Base-by-base conservation (phyloP, 2,113 vertebrate genomes). In the Periophthalmodon schlosseri region DNA sequence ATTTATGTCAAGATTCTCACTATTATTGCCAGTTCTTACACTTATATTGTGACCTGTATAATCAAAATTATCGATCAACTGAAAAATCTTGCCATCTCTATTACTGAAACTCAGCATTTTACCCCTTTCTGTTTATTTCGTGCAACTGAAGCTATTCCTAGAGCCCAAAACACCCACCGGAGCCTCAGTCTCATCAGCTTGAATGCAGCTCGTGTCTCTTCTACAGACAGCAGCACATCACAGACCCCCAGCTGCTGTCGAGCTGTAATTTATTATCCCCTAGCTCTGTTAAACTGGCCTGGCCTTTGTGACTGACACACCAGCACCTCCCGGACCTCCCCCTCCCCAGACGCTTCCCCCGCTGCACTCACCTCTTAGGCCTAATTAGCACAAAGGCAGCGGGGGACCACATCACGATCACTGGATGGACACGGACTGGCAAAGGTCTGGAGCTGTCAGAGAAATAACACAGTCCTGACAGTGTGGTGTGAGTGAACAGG, bases 381-480 rank as follows among this genome's bases (percentile, higher is more conserved):
- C 92, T 93, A 92, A 93, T 94, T 93, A 92, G 90, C 81, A 84
- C 76, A 79, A 73, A 63, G 79, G 88, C 91, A 86, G 87, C 47
- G 34, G 82, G 85, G 86, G 70, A 21, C 18, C 74, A 77, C 72
- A 79, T 52, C 58, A 73, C 86, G 80, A 72, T 60, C 71, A 73
- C 73, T 70, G 73, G 49, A 79, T 11, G 12, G 74, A 78, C 82
- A 80, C 84, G 80, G 74, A 78, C 84, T 81, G 74, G 60, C 73
- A 81, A 81, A 80, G 66, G 69, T 81, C 54, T 78, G 66, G 65
- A 52, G 34, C 58, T 85, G 74, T 69, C 74, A 76, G 63, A 60
- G 54, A 34, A 69, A 65, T 74, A 77, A 70, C 46, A 63, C 54
- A 46, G 68, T 12, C 60, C 54, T 23, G 70, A 28, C 20, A 64